Base-by-base conservation (phyloP, 1,140 invertebrate genomes). In the Asbolus verrucosus region DNA sequence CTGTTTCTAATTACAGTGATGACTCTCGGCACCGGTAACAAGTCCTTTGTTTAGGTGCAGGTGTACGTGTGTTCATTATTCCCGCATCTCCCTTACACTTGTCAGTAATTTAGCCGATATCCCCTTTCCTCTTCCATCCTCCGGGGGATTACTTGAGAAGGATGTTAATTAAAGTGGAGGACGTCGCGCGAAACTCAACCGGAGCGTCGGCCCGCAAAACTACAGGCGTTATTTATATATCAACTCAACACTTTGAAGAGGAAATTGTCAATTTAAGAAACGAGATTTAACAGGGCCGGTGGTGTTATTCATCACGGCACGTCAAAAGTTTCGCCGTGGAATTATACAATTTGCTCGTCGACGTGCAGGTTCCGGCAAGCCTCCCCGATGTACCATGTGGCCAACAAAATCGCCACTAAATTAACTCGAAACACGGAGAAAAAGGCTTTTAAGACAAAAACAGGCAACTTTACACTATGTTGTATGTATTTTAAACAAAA, bases 101-200 rank as follows among this genome's bases (percentile, higher is more conserved):
- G 71, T 72, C 71, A 69, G 59, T 72, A 65, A 69, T 69, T 54
- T 72, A 54, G 70, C 54, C 38, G 41, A 30, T 70, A 65, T 50
- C 41, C 33, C 69, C 62, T 27, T 67, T 67, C 65, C 38, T 67
- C 65, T 39, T 43, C 14, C 66, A 5, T 61, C 66, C 31, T 61
- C 46, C 9, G 21, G 46, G 54, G 43, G 70, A 71, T 71, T 71
- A 71, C 65, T 71, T 63, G 70, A 67, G 72, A 66, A 73, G 69
- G 72, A 73, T 71, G 72, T 73, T 73, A 73, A 73, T 73, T 73
- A 70, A 70, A 70, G 59, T 66, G 39, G 31, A 69, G 69, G 69
- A 71, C 63, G 59, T 19, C 31, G 66, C 66, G 24, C 30, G 60
- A 62, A 62, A 50, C 43, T 50, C 43, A 50, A 24, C 43, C 60